phyloP scores from a whole-genome alignment of 2,113 vertebrate genomes.

The Neotoma lepida region DNA sequence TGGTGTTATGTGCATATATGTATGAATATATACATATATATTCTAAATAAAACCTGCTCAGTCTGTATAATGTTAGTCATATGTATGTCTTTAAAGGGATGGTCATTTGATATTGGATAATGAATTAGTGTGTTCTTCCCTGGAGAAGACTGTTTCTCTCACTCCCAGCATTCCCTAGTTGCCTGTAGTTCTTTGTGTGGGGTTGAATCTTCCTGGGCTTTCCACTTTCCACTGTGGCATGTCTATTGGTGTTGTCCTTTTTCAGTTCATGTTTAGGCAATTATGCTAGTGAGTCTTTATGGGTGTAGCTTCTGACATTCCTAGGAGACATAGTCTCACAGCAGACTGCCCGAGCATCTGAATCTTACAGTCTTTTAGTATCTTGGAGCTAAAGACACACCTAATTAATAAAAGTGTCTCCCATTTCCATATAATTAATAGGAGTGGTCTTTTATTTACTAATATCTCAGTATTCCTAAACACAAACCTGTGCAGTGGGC shows the following conservation, averaged over 20 bases:
- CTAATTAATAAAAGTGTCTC: neutral
- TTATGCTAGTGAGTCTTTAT: neutral
- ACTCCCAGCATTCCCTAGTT: neutral
- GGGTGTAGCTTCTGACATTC: neutral
- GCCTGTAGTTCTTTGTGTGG: neutral
- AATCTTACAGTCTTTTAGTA: neutral
- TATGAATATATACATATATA: neutral
- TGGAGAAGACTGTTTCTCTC: neutral
- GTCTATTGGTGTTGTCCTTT: neutral
- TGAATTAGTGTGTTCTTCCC: neutral
- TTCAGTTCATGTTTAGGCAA: neutral
- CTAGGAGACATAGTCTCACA: neutral
- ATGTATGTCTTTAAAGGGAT: neutral
- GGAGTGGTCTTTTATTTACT: neutral
- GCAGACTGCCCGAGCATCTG: neutral
- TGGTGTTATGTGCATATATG: neutral
- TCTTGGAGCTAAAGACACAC: neutral
- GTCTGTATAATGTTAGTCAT: too few relatives aligned
- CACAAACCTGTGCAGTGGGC: neutral
- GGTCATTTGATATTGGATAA: neutral
- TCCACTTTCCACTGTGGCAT: neutral
- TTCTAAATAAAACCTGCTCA: neutral
- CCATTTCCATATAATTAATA: constrained; percentile 20
- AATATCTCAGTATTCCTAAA: constrained; percentile 13
- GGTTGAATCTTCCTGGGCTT: neutral